phyloP scores from a whole-genome alignment of 2,113 vertebrate genomes.

The Microcebus lehilahytsara region DNA sequence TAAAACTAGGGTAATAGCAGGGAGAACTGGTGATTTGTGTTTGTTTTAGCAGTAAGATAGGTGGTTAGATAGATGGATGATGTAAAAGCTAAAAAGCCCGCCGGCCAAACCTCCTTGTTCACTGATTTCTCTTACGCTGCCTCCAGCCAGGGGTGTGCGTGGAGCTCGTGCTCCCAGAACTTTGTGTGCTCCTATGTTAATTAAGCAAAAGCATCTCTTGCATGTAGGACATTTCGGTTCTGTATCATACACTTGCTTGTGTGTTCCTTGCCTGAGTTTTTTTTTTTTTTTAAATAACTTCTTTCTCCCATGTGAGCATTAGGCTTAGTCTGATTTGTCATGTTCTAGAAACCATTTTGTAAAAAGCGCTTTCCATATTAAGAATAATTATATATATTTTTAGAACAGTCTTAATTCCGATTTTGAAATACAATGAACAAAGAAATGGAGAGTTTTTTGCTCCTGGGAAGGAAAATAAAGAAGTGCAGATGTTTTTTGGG shows the following conservation, averaged over 20 bases:
- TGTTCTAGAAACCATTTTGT: not conserved
- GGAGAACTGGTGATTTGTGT: not conserved
- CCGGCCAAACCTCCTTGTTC: not conserved
- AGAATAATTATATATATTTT: not conserved
- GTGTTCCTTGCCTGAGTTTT: not conserved
- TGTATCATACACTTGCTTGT: not conserved
- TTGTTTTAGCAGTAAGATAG: not conserved
- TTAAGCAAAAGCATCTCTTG: not conserved
- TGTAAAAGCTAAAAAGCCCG: not conserved
- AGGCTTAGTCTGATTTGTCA: not conserved
- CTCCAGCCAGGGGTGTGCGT: not conserved
- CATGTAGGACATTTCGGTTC: not conserved
- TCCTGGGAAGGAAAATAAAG: not conserved
- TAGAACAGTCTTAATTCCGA: not conserved
- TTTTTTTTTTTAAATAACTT: not conserved
- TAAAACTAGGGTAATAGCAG: not conserved
- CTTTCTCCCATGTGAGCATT: not conserved
- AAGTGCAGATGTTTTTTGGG: not conserved
- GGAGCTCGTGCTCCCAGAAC: rapidly evolving
- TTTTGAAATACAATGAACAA: not conserved
- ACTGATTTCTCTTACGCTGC: rapidly evolving
- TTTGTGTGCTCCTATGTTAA: rapidly evolving
- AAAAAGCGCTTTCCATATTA: not conserved
- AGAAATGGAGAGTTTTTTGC: not conserved
- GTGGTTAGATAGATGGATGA: not conserved